Conservation (phyloP, 64 coral and sea anemone genomes). For the Hydrozoanthus tunicans region DNA sequence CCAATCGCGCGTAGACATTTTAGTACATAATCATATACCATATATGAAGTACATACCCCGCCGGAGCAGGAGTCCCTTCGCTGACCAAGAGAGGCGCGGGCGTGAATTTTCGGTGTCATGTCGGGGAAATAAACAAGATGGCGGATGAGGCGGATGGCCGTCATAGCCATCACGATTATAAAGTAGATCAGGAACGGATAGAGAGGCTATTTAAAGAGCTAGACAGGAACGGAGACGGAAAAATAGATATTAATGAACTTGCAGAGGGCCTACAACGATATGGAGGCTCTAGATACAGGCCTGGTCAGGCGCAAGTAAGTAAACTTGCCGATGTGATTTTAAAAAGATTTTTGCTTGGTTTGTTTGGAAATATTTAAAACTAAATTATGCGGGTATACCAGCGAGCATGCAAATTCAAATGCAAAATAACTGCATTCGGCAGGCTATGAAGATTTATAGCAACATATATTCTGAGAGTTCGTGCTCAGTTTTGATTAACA, state of each 20-base stretch:
- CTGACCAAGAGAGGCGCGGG: conserved; percentile 5
- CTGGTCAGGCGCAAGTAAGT: conserved; percentile 44
- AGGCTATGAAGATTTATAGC: too few species aligned
- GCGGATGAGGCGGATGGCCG: conserved; percentile 26
- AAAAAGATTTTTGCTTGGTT: background rate
- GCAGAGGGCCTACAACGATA: conserved; percentile 42
- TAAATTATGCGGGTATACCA: too few species aligned
- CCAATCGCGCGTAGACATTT: too few species aligned
- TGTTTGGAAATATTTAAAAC: background rate
- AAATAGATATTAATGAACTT: conserved; percentile 51
- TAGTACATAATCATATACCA: too few species aligned
- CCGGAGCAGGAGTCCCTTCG: background rate
- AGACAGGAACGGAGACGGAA: conserved; percentile 47
- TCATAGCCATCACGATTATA: conserved; percentile 38
- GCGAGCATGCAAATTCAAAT: too few species aligned
- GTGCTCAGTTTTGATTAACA: too few species aligned
- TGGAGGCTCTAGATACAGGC: conserved; percentile 38
- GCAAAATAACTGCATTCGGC: too few species aligned
- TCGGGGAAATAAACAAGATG: conserved; percentile 43
- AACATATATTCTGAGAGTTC: too few species aligned
- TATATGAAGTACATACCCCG: too few species aligned
- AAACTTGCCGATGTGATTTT: background rate
- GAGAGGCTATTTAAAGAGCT: conserved; percentile 54
- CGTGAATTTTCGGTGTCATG: background rate
- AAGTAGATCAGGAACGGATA: conserved; percentile 57